Conservation (phyloP, 2,113 vertebrate species). For the Polyodon spathula region DNA sequence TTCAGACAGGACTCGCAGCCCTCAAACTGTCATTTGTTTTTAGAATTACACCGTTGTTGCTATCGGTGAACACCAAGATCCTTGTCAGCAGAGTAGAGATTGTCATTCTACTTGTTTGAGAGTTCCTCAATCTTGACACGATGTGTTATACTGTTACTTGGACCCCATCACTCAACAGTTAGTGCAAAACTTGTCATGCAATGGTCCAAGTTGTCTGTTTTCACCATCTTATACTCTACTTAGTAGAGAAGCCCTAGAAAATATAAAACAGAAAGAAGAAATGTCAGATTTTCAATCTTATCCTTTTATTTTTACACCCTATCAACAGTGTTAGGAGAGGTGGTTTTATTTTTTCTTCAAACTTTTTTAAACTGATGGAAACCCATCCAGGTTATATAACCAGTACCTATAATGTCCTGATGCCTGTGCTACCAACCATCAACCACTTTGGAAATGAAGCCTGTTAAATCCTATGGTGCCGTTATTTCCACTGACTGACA, state of each 20-base stretch:
- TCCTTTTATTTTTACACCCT: not conserved
- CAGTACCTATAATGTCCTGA: too few species aligned
- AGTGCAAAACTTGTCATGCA: slow-evolving; percentile 21
- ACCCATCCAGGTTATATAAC: too few species aligned
- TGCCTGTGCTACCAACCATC: too few species aligned
- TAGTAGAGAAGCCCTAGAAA: slow-evolving; percentile 70
- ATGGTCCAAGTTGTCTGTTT: not conserved
- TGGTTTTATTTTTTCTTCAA: too few species aligned
- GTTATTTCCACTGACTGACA: too few species aligned
- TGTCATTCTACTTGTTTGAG: slow-evolving; percentile 43
- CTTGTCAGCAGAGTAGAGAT: slow-evolving; percentile 38
- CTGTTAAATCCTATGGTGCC: too few species aligned
- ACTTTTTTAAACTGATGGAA: too few species aligned
- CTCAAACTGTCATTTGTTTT: slow-evolving; percentile 8
- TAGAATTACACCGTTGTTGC: slow-evolving; percentile 20
- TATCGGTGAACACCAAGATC: slow-evolving; percentile 34
- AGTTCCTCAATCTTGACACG: slow-evolving; percentile 30
- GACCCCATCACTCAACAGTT: slow-evolving; percentile 18
- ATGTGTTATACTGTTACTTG: slow-evolving; percentile 8
- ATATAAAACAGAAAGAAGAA: slow-evolving; percentile 4
- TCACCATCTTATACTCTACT: slow-evolving; percentile 61
- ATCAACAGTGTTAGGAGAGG: too few species aligned
- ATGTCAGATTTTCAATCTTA: not conserved
- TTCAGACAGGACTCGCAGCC: too few species aligned
- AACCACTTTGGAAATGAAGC: too few species aligned